Evolutionary conservation across 2,888 invertebrate genomes (phyloP).

Genomic region (Thysanoteuthis rhombus): DNA sequence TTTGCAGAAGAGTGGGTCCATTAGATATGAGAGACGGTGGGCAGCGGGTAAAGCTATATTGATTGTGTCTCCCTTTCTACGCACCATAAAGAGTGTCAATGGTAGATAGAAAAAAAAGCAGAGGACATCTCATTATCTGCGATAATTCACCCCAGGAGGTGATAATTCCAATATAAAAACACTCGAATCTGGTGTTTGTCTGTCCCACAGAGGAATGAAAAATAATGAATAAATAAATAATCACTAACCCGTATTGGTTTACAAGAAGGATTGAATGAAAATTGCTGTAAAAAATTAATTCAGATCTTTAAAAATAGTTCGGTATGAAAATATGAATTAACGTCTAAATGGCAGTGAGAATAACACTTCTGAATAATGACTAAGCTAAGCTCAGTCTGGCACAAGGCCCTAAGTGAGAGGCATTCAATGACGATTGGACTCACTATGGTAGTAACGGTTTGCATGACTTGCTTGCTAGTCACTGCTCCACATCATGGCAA

Average conservation of each 20-base stretch:
- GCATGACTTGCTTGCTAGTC: too few relatives aligned
- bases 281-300: too few relatives aligned
- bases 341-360: too few relatives aligned
- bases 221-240: neutral
- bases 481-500: too few relatives aligned
- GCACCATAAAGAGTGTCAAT: neutral
- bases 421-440: too few relatives aligned
- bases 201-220: neutral
- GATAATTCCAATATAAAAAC: neutral
- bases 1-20: neutral
- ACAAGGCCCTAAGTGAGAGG: too few relatives aligned
- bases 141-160: neutral
- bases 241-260: neutral
- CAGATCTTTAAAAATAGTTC: too few relatives aligned
- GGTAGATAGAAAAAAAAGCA: neutral
- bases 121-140: neutral
- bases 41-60: neutral
- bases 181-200: neutral
- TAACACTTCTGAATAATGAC: too few relatives aligned
- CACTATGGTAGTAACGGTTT: too few relatives aligned
- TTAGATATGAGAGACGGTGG: neutral
- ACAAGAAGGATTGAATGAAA: neutral
- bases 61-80: neutral
- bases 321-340: too few relatives aligned
- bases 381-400: too few relatives aligned